Evolutionary conservation across 2,113 vertebrate species (phyloP).

Genomic region (Odocoileus virginianus): DNA sequence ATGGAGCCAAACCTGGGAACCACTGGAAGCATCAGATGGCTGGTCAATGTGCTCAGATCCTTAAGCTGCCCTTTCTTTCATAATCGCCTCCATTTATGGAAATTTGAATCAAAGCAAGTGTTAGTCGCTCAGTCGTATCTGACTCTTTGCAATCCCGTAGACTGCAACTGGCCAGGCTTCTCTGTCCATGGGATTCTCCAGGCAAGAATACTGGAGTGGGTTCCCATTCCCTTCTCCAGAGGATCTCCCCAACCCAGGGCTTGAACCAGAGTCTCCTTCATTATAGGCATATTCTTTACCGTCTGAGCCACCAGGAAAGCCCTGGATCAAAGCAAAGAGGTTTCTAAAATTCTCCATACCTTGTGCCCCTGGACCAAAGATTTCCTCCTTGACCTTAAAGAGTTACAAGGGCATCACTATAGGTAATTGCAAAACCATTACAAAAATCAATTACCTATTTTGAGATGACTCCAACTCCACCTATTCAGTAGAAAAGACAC

Average conservation of each 20-base stretch:
- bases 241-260: not conserved
- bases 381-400: constrained; percentile 27
- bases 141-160: not conserved
- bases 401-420: constrained; percentile 33
- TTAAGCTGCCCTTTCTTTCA: not conserved
- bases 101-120: not conserved
- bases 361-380: not conserved
- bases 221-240: not conserved
- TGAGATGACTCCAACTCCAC: constrained; percentile 8
- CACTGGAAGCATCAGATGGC: fast-evolving
- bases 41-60: not conserved
- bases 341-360: not conserved
- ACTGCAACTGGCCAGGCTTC: not conserved
- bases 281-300: not conserved
- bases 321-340: not conserved
- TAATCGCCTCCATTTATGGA: not conserved
- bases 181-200: not conserved
- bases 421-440: constrained; percentile 47
- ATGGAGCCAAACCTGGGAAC: not conserved
- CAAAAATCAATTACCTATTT: constrained; percentile 48
- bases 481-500: constrained; percentile 43
- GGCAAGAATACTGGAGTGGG: not conserved
- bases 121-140: not conserved
- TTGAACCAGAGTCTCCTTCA: not conserved
- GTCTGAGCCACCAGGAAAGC: not conserved